A percentile compares a stretch with the other conserved stretches of the same genome.
Conservation (phyloP, 2,113 vertebrate species). For the Tyrannus savana region DNA sequence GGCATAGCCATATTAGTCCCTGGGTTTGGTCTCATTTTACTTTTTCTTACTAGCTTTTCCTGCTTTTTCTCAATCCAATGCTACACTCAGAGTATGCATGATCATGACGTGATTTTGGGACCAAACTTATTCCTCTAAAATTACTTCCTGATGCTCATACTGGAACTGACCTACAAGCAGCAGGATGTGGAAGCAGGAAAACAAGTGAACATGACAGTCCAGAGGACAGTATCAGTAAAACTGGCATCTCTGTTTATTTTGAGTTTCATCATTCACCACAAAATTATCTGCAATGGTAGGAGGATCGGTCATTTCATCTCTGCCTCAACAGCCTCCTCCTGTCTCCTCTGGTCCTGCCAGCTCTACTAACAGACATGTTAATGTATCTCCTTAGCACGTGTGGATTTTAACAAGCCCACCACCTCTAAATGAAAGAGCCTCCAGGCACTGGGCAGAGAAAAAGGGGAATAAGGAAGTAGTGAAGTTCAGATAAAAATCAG, state of each 20-base stretch:
- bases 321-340: background rate
- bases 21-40: background rate
- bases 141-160: background rate
- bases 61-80: background rate
- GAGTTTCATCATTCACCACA: background rate
- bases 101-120: background rate
- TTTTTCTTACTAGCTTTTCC: background rate
- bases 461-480: background rate
- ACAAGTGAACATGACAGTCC: background rate
- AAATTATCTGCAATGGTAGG: background rate
- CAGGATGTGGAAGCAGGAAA: background rate
- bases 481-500: background rate
- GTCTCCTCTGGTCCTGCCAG: background rate
- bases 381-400: rapidly evolving
- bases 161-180: background rate
- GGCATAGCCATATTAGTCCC: background rate
- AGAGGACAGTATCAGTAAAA: background rate
- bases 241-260: background rate
- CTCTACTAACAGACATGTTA: background rate
- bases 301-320: background rate
- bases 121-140: background rate
- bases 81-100: rapidly evolving
- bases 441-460: background rate
- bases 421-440: background rate
- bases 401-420: background rate